Percentiles rank a stretch among this genome's conserved stretches.
Evolutionary conservation across 1,140 invertebrate genomes (phyloP).

Genomic region (Copidosoma floridanum): DNA sequence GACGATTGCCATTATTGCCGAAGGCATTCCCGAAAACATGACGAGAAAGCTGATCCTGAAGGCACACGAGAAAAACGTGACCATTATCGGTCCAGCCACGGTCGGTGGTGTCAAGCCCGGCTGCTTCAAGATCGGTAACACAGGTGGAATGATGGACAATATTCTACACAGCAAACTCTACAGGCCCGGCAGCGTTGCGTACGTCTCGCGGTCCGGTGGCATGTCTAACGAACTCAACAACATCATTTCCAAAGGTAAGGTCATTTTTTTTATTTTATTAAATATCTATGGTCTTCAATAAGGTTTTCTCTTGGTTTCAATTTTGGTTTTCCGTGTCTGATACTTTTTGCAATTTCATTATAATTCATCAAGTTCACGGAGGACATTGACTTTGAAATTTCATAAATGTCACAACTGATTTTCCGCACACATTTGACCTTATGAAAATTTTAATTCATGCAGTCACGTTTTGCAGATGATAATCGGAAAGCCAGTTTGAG

Average conservation of each 20-base stretch:
- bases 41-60: slow-evolving; percentile 91
- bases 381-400: too few species aligned
- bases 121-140: slow-evolving; percentile 99
- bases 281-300: too few species aligned
- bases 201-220: slow-evolving; percentile 96
- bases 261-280: too few species aligned
- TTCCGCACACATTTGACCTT: too few species aligned
- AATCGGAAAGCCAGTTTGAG: too few species aligned
- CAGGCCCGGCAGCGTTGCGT: slow-evolving; percentile 93
- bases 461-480: too few species aligned
- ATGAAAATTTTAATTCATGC: too few species aligned
- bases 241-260: slow-evolving; percentile 87
- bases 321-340: too few species aligned
- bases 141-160: slow-evolving; percentile 99
- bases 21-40: slow-evolving; percentile 98
- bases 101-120: slow-evolving; percentile 98
- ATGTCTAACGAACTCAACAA: slow-evolving; percentile 99
- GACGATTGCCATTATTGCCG: slow-evolving; percentile 98
- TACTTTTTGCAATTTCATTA: too few species aligned
- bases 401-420: too few species aligned
- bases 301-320: too few species aligned
- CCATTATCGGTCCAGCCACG: slow-evolving; percentile 79
- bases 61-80: slow-evolving; percentile 71
- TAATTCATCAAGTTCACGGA: too few species aligned
- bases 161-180: slow-evolving; percentile 97